A percentile compares a stretch with the other conserved stretches of the same genome.
phyloP scores from a whole-genome alignment of 1,140 invertebrate species.

The Antheraea pernyi region DNA sequence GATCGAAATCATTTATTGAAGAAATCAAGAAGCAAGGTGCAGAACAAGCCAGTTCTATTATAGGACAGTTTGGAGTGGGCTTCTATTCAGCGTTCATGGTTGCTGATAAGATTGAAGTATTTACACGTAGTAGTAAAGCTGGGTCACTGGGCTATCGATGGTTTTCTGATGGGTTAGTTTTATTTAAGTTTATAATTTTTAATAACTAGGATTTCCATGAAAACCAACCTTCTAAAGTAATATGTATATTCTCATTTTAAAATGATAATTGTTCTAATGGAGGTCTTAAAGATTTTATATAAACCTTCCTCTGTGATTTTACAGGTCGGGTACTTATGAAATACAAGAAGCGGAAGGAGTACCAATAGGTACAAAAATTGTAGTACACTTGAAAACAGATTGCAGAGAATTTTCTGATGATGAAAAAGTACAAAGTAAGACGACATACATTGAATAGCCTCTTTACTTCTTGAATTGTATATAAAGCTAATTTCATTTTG shows the following conservation, averaged over 20 bases:
- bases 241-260: background rate
- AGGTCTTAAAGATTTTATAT: too few relatives aligned
- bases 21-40: conserved; percentile 87
- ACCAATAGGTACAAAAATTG: conserved; percentile 94
- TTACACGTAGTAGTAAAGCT: conserved; percentile 83
- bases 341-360: conserved; percentile 92
- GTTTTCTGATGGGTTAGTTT: conserved; percentile 91
- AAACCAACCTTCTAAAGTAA: too few relatives aligned
- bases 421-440: conserved; percentile 86
- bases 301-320: conserved; percentile 28
- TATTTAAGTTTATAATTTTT: too few relatives aligned
- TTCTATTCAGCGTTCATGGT: conserved; percentile 99
- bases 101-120: conserved; percentile 96
- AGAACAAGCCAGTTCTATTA: conserved; percentile 88
- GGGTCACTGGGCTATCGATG: conserved; percentile 89
- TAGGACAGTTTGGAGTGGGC: conserved; percentile 99
- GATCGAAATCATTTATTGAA: conserved; percentile 96
- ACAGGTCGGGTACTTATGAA: conserved; percentile 92
- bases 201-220: too few relatives aligned
- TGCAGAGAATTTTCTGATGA: conserved; percentile 94
- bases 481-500: conserved; percentile 23
- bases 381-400: conserved; percentile 93
- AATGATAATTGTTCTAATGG: too few relatives aligned
- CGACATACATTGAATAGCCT: background rate
- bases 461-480: conserved; percentile 7